These are phyloP conservation scores for Tachina lurida DNA, from an alignment of 2,888 invertebrate genomes.

Conservation along the genomic window DNA sequence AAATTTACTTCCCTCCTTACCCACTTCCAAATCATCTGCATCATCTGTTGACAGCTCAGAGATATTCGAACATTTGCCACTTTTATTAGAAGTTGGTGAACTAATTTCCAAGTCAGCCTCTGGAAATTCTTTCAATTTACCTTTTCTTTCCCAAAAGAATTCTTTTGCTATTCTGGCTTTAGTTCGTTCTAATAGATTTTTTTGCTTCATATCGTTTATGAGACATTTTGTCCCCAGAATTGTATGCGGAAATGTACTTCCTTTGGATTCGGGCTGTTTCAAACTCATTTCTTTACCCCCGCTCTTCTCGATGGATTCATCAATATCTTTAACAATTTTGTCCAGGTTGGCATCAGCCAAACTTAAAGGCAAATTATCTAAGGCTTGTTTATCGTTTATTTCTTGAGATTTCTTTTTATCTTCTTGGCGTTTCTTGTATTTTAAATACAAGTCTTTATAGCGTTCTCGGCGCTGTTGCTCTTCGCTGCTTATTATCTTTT, in stretches of 20 bases:
- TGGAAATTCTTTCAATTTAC: conserved; percentile 75
- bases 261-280: conserved; percentile 72
- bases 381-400: conserved; percentile 55
- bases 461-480: conserved; percentile 74
- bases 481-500: conserved; percentile 74
- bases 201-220: conserved; percentile 75
- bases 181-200: conserved; percentile 77
- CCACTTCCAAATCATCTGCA: conserved; percentile 79
- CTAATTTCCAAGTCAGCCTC: conserved; percentile 75
- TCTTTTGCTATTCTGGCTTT: conserved; percentile 76
- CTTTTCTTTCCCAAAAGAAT: conserved; percentile 75
- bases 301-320: conserved; percentile 76
- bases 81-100: conserved; percentile 73
- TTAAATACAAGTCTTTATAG: conserved; percentile 78
- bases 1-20: conserved; percentile 77
- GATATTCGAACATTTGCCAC: conserved; percentile 68
- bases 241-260: conserved; percentile 78
- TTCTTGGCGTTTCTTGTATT: conserved; percentile 71
- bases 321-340: conserved; percentile 73
- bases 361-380: conserved; percentile 71
- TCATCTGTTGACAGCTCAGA: conserved; percentile 80
- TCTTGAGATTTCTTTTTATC: conserved; percentile 60
- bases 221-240: conserved; percentile 77
- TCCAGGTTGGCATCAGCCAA: conserved; percentile 75
- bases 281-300: conserved; percentile 74